Conservation (phyloP, 2,113 vertebrate genomes). For the Alethe diademata region DNA sequence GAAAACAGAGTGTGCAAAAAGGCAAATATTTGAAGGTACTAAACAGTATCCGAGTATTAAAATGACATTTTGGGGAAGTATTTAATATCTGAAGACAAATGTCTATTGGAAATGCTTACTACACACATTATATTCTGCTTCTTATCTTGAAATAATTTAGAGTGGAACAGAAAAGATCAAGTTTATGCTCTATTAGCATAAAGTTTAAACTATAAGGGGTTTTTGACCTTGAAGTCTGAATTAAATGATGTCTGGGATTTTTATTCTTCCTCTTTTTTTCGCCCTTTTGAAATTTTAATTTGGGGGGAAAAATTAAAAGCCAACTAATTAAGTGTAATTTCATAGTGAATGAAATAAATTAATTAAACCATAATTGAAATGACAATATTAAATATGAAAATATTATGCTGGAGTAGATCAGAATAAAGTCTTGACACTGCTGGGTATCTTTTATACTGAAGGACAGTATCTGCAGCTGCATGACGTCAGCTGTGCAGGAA, state of each 20-base stretch:
- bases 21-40: conserved; percentile 65
- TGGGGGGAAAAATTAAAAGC: conserved; percentile 42
- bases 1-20: conserved; percentile 44
- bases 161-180: conserved; percentile 60
- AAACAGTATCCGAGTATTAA: conserved; percentile 59
- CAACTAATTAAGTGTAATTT: conserved; percentile 68
- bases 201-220: conserved; percentile 57
- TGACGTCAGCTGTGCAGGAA: conserved; percentile 79
- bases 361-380: conserved; percentile 78
- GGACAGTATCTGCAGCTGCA: conserved; percentile 78
- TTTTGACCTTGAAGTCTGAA: conserved; percentile 66
- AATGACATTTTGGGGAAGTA: conserved; percentile 63
- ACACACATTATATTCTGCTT: conserved; percentile 54
- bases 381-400: conserved; percentile 74
- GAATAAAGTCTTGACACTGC: conserved; percentile 70
- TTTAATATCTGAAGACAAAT: conserved; percentile 62
- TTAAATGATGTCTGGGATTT: conserved; percentile 58
- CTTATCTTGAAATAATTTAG: conserved; percentile 66
- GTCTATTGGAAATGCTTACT: conserved; percentile 61
- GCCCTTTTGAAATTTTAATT: conserved; percentile 57
- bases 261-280: conserved; percentile 38
- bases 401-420: conserved; percentile 76
- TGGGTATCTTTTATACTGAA: conserved; percentile 76
- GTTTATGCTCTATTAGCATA: conserved; percentile 69
- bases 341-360: conserved; percentile 76